A percentile compares a stretch with the other conserved stretches of the same genome.
phyloP scores from a whole-genome alignment of 2,797 vertebrate species.

The Fistularia tabacaria region DNA sequence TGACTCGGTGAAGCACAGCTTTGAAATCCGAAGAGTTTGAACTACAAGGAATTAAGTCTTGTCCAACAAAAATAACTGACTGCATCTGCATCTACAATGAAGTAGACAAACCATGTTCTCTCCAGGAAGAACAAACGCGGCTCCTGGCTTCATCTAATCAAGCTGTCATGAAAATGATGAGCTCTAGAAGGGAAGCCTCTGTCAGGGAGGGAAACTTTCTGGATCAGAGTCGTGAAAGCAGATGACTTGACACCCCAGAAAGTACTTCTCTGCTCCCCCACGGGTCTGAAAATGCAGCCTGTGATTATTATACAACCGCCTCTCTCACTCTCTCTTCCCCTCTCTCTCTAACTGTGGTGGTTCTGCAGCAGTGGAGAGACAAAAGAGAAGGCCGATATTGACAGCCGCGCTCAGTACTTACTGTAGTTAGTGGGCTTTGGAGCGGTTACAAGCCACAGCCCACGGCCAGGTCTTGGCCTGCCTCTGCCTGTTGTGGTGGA shows the following conservation, averaged over 20 bases:
- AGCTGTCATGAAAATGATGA: conserved; percentile 32
- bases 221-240: conserved; percentile 4
- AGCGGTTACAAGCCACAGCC: conserved; percentile 49
- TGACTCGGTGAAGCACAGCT: too few relatives aligned
- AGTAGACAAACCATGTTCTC: too few relatives aligned
- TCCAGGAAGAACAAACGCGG: too few relatives aligned
- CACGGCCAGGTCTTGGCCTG: conserved; percentile 41
- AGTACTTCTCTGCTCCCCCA: not conserved
- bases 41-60: too few relatives aligned
- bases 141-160: conserved; percentile 37
- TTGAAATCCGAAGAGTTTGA: too few relatives aligned
- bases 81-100: too few relatives aligned
- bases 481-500: conserved; percentile 62
- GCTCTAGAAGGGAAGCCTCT: conserved; percentile 9
- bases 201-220: conserved; percentile 18
- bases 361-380: conserved; percentile 40
- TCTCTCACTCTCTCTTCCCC: conserved; percentile 2
- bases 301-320: conserved; percentile 3
- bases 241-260: not conserved
- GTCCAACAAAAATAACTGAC: too few relatives aligned
- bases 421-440: conserved; percentile 49
- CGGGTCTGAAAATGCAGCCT: not conserved
- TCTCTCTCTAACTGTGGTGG: conserved; percentile 12
- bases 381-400: conserved; percentile 46
- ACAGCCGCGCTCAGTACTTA: conserved; percentile 39